Base-by-base conservation (phyloP, 2,113 vertebrate genomes). In the Dicerorhinus sumatrensis region DNA sequence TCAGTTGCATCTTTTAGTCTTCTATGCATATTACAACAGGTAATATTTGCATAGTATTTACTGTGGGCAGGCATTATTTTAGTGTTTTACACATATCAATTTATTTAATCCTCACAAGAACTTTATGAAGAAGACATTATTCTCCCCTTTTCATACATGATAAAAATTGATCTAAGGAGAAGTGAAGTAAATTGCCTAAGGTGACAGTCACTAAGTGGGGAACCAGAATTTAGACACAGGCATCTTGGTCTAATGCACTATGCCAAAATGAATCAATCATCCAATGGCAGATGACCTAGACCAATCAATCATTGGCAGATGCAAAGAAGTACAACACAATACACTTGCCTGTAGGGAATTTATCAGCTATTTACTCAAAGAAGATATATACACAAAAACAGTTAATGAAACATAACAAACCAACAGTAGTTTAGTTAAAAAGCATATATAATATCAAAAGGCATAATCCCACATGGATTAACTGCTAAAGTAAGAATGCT, bases 41-140 rank as follows among this genome's bases (percentile, higher is more conserved):
- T 69, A 63, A 39, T 91, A 46, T 69, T 91, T 79, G 62, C 12
- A 48, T 89, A 54, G 14, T 58, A 82, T 86, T 90, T 96, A 42
- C 23, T 63, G n/a, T 33, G n/a, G 63, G 1, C 11, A 69, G 63
- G 4, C 42, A 33, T 51, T 77, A 54, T 16, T 63, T 89, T 62
- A 62, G 12, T 86, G 36, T 67, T 93, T 91, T 86, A 69, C 8
- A 36, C 63, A 48, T 65, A 70, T 87, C 54, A 46, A 58, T 81
- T 85, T 89, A 83, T 79, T 91, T 72, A 91, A 77, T 72, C 12
- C 33, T 95, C 48, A 60, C 5, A 82, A 90, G 7, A 82, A 87
- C n/a, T 87, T 87, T 67, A 33, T 42, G 54, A 96, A 95, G 58
- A 77, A 27, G 56, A 51, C 51, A 31, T 17, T 46, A 4, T 93